A percentile compares a stretch with the other conserved stretches of the same genome.
Evolutionary conservation across 2,113 vertebrate genomes (phyloP).

Genomic region (Galemys pyrenaicus): DNA sequence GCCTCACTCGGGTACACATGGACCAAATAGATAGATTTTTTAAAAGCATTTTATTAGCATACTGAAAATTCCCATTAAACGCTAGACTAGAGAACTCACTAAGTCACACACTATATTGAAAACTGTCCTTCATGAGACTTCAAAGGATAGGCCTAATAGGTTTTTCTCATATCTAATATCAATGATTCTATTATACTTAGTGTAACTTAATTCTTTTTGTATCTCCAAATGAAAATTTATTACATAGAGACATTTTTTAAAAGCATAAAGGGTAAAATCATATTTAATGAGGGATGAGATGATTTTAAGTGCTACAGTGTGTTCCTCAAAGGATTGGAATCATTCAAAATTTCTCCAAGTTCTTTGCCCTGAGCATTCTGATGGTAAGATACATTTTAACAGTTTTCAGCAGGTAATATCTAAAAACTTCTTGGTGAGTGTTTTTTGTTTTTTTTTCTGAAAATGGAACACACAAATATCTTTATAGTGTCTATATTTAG

Average conservation of each 20-base stretch:
- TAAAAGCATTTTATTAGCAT: constrained; percentile 72
- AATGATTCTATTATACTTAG: constrained; percentile 65
- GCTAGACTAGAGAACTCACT: constrained; percentile 63
- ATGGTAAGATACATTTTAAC: constrained; percentile 68
- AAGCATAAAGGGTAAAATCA: constrained; percentile 48
- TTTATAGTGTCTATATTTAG: constrained; percentile 60
- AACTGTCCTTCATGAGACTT: constrained; percentile 65
- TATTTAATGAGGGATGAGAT: constrained; percentile 73
- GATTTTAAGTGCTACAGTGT: constrained; percentile 70
- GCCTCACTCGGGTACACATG: constrained; percentile 61
- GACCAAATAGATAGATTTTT: constrained; percentile 68
- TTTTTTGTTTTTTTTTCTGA: background rate
- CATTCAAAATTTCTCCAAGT: constrained; percentile 71
- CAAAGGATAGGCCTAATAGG: constrained; percentile 38
- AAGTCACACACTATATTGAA: constrained; percentile 51
- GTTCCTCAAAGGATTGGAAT: constrained; percentile 65
- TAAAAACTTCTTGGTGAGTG: background rate
- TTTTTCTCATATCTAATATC: constrained; percentile 74
- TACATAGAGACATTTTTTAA: constrained; percentile 51
- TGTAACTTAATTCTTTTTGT: constrained; percentile 68
- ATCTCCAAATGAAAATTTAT: constrained; percentile 67
- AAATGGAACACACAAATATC: constrained; percentile 49
- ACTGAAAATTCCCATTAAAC: constrained; percentile 74
- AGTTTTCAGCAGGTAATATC: constrained; percentile 33
- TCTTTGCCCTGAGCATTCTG: constrained; percentile 42